Conservation (phyloP, 1,140 invertebrate genomes). For the Drosophila neocordata region DNA sequence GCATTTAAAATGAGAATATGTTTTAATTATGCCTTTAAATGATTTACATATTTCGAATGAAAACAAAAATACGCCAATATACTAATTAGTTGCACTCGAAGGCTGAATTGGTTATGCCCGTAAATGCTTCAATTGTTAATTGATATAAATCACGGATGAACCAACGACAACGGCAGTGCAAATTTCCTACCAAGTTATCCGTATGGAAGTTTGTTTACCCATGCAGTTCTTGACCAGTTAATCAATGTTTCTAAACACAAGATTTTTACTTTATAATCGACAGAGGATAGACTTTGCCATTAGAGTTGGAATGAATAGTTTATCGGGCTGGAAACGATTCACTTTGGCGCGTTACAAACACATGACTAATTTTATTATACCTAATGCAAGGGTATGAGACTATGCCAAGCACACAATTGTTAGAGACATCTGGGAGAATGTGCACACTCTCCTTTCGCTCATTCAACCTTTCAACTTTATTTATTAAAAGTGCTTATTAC, state of each 20-base stretch:
- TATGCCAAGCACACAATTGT: conserved; percentile 38
- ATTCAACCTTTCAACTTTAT: conserved; percentile 65
- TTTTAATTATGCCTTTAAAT: conserved; percentile 72
- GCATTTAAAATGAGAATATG: conserved; percentile 57
- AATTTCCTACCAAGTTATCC: no score
- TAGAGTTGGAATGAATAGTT: no score
- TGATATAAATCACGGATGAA: background rate
- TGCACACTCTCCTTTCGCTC: conserved; percentile 12
- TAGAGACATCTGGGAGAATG: conserved; percentile 17
- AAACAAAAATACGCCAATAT: background rate
- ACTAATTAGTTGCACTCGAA: background rate
- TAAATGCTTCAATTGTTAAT: background rate
- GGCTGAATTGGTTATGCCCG: background rate
- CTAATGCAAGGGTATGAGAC: conserved; percentile 35
- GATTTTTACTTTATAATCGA: no score
- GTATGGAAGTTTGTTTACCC: no score
- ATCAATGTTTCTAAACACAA: no score
- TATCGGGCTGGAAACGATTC: no score
- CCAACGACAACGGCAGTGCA: no score
- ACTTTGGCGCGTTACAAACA: no score
- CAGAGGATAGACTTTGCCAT: no score
- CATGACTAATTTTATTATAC: no score
- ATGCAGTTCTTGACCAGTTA: no score
- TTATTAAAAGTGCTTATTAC: conserved; percentile 81
- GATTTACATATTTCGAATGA: conserved; percentile 49